A percentile compares a stretch with the other conserved stretches of the same genome.
Conservation (phyloP, 1,140 invertebrate genomes). For the Brachionus angularis region DNA sequence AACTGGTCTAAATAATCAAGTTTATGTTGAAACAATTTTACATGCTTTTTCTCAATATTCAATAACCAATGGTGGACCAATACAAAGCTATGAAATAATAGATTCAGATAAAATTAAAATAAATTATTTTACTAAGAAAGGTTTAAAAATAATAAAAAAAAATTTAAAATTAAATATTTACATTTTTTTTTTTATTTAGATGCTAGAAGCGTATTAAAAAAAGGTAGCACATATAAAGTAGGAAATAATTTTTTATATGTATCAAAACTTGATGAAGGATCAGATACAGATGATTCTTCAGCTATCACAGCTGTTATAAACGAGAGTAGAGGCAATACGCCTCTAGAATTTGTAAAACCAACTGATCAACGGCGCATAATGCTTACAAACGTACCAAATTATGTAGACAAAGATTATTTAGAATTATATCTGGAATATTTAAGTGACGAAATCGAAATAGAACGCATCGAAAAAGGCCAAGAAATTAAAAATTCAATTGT, state of each 20-base stretch:
- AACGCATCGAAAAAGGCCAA: conserved; percentile 22
- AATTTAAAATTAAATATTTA: background rate
- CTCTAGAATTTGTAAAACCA: conserved; percentile 7
- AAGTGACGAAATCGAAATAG: conserved; percentile 22
- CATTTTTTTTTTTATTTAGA: background rate
- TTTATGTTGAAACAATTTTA: no score
- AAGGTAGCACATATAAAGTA: conserved; percentile 12
- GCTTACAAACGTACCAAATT: conserved; percentile 7
- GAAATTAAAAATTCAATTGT: background rate
- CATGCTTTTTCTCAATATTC: no score
- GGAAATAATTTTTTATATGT: conserved; percentile 16
- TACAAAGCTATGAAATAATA: no score
- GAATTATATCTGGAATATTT: conserved; percentile 41
- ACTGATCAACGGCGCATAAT: conserved; percentile 12
- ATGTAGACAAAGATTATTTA: conserved; percentile 14
- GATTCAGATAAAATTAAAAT: no score
- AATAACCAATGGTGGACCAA: no score
- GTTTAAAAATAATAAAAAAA: no score
- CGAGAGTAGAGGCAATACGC: background rate
- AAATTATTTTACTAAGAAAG: no score
- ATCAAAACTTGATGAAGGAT: background rate
- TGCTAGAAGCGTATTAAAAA: background rate
- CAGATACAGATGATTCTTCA: background rate
- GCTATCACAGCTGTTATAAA: conserved; percentile 11
- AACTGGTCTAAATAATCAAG: no score